phyloP scores from a whole-genome alignment of 2,113 vertebrate species.

The Nasalis larvatus region DNA sequence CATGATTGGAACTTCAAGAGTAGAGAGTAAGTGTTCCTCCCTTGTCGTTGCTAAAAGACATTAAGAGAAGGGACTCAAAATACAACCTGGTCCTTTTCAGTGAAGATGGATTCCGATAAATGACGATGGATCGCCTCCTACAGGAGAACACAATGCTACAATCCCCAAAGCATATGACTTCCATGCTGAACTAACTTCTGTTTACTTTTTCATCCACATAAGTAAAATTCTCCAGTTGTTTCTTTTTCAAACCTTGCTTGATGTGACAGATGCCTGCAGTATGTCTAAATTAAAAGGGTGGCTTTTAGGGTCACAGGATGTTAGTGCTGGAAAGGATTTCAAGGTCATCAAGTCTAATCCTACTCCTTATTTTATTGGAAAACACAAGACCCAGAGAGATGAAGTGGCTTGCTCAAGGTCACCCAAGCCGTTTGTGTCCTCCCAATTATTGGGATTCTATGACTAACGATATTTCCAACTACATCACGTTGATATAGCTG shows the following conservation, averaged over 20 bases:
- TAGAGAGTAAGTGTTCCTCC: background rate
- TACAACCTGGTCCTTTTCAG: background rate
- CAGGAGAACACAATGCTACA: background rate
- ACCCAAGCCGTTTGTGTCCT: background rate
- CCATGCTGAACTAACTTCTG: background rate
- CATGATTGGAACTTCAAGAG: background rate
- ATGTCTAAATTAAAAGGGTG: background rate
- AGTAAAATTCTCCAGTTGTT: background rate
- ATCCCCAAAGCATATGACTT: background rate
- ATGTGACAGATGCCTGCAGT: background rate
- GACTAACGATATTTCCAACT: background rate
- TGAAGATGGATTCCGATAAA: background rate
- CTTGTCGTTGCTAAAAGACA: background rate
- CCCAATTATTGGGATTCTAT: background rate
- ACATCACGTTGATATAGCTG: background rate
- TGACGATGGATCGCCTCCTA: background rate
- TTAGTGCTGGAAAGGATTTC: background rate
- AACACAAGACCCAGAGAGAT: background rate
- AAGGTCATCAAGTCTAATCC: background rate
- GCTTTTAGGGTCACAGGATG: background rate
- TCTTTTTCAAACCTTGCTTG: background rate
- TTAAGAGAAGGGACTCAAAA: background rate
- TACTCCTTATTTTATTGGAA: background rate
- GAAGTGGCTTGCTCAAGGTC: background rate
- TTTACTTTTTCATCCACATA: background rate